Conservation (phyloP, 1,140 invertebrate genomes). For the Rhopalosiphum maidis region DNA sequence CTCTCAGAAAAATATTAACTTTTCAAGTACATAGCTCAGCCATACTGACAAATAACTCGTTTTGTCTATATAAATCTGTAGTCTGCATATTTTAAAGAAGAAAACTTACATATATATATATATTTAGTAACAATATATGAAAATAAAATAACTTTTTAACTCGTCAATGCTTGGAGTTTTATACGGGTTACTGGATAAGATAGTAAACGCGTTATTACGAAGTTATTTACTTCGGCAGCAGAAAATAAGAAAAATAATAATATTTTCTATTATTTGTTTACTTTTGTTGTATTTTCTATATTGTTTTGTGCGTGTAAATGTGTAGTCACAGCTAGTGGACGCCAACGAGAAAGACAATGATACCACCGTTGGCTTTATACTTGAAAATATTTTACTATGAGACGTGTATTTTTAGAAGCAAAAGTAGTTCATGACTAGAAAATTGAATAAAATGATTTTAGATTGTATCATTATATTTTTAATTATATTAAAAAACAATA, state of each 20-base stretch:
- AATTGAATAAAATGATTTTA: no score
- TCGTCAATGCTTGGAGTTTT: not conserved
- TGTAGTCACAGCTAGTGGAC: no score
- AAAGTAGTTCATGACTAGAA: no score
- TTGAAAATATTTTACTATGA: no score
- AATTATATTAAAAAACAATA: no score
- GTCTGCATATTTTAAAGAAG: not conserved
- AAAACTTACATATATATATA: not conserved
- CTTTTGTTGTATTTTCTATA: not conserved
- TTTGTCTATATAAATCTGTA: not conserved
- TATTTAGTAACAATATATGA: not conserved
- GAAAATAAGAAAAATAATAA: not conserved
- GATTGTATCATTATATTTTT: no score
- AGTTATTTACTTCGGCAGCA: no score
- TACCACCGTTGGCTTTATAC: no score
- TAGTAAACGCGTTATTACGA: not conserved
- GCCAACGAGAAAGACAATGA: no score
- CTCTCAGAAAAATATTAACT: not conserved
- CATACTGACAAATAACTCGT: not conserved
- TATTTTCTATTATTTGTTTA: not conserved
- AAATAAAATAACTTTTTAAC: not conserved
- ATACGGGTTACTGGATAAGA: not conserved
- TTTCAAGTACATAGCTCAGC: not conserved
- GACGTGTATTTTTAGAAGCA: no score
- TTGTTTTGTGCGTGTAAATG: not conserved